Evolutionary conservation across 2,797 vertebrate genomes (phyloP), one percentile per base, ranked within the genome.

Genomic region (Spinus olivaceus): DNA sequence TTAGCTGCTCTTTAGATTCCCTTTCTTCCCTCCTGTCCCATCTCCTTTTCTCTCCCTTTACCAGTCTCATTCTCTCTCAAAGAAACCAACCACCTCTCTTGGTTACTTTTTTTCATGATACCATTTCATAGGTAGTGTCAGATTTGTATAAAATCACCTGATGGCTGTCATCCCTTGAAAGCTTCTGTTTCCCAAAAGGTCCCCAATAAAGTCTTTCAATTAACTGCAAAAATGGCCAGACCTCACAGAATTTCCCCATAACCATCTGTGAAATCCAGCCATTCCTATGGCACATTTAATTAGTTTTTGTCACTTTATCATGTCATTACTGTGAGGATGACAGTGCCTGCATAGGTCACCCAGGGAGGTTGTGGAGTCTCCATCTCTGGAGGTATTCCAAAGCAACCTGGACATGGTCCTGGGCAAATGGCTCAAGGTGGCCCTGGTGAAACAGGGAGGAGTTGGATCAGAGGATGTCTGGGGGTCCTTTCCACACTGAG

Each of bases 131-230:
- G 7, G 18, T 37, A 65, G 12, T 27, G 23, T 86, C 16, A 42
- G 13, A 35, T 77, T 66, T 63, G 6, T 59, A 32, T 22, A 42
- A 64, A 73, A 35, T 77, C 15, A 27, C 4, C 7, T 65, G 0
- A 0, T 47, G n/a, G 8, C 12, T 72, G n/a, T 46, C 2, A 1
- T 19, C 37, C 14, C 27, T 76, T 69, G 35, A n/a, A 66, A 81
- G 32, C 8, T 5, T 0, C 0, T 47, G 10, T 57, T 92, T 88
- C 27, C 19, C 22, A 6, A 54, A 73, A 42, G 4, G 8, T 46
- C 27, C 23, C 8, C 3, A 30, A 4, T 24, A 30, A 3, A 30
- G 4, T 39, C 24, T 80, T 82, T 33, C 41, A 49, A 16, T 65
- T 49, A 57, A 23, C 3, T 82, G 6, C 77, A n/a, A 77, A 77